Base-by-base conservation (phyloP, 2,888 invertebrate species). In the Neria commutata region DNA sequence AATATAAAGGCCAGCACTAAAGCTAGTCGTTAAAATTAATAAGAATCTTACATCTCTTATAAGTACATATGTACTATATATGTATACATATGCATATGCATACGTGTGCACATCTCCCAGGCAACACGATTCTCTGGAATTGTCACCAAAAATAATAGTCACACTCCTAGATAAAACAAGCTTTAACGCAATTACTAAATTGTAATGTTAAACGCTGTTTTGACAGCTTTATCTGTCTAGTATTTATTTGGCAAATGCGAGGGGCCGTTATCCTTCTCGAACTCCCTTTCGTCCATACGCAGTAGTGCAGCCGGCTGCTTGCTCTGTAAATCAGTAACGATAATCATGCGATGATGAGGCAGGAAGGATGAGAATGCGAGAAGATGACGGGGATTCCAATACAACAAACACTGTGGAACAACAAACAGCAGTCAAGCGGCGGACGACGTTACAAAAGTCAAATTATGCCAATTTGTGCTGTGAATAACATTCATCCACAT, bases 381-480 rank as follows among this genome's bases (percentile, higher is more conserved):
- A 1, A 21, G 19, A 26, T 10, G 29, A 21, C 29, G 19, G 33
- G 33, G 50, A 50, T 33, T 50, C 34, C 50, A 21, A 50, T 50
- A 54, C 29, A 4, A 54, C 46, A 34, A 37, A 21, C 14, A 45
- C 33, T 6, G 46, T 25, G 19, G 33, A 50, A 40, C n/a, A 60
- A 55, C 56, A 63, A 61, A 56, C 58, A 59, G n/a, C n/a, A n/a
- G n/a, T n/a, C n/a, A 45, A 40, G 55, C 56, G 56, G 55, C 62
- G 60, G 63, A 42, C 52, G 42, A 42, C 63, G 65, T 60, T 66
- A 65, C 64, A 67, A 69, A 67, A 67, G 69, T 67, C 69, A 69
- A 67, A 67, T 67, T 67, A 69, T 66, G 65, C 67, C 69, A 67
- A 67, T 67, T 69, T 69, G 66, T 67, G 48, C 49, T 48, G 50